Evolutionary conservation across 2,113 vertebrate genomes (phyloP).

Genomic region (Henicopernis longicauda): DNA sequence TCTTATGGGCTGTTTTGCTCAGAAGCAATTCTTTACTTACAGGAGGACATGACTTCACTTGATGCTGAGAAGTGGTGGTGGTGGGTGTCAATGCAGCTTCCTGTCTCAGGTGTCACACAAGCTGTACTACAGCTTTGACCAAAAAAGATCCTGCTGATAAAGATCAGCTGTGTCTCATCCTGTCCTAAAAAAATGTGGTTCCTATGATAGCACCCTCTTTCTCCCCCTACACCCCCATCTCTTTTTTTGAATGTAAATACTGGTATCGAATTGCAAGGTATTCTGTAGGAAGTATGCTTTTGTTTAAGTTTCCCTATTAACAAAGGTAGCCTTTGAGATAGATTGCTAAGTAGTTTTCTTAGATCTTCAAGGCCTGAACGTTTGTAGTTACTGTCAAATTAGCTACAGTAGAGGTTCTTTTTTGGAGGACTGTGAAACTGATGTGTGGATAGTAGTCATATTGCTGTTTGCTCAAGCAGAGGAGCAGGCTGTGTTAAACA

Average conservation of each 20-base stretch:
- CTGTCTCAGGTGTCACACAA: neutral
- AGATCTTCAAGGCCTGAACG: neutral
- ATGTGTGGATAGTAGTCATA: neutral
- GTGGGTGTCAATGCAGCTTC: neutral
- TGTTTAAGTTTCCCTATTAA: neutral
- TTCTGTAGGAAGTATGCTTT: neutral
- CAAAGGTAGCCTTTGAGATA: neutral
- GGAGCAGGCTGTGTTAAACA: neutral
- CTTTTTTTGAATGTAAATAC: neutral
- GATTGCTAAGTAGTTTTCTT: neutral
- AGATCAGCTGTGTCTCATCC: neutral
- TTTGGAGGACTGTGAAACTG: neutral
- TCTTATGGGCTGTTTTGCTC: neutral
- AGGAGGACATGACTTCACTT: neutral
- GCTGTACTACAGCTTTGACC: neutral
- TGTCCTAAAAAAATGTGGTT: neutral
- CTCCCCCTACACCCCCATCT: accelerated
- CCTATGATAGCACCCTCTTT: accelerated
- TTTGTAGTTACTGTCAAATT: neutral
- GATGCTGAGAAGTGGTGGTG: neutral
- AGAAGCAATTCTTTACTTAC: neutral
- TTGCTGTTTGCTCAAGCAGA: neutral
- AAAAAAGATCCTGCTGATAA: neutral
- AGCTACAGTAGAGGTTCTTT: neutral
- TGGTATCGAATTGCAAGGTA: neutral